Percentiles rank a stretch among this genome's conserved stretches.
phyloP scores from a whole-genome alignment of 2,888 invertebrate genomes.

The Pristionchus arcanus region DNA sequence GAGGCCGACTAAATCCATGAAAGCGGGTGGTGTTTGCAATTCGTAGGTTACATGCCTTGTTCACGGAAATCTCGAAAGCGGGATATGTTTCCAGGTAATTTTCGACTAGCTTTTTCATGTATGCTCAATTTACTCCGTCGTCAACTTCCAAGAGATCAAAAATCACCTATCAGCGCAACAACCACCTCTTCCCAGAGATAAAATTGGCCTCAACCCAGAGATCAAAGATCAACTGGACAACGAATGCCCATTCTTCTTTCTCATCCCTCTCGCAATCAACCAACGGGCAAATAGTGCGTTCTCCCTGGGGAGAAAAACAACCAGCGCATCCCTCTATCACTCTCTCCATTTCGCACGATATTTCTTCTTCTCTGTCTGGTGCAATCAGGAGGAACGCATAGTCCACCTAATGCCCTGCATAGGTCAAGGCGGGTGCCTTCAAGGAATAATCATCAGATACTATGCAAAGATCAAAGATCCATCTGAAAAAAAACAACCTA shows the following conservation, averaged over 20 bases:
- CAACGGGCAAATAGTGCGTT: slow-evolving; percentile 16
- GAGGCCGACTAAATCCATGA: no score
- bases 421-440: neutral
- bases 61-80: no score
- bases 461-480: slow-evolving; percentile 38
- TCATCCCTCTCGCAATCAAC: neutral
- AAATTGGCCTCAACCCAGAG: no score
- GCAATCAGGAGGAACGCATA: neutral
- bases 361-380: neutral
- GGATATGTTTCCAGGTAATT: no score
- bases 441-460: neutral
- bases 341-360: neutral
- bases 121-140: no score
- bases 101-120: no score
- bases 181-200: no score
- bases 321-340: neutral
- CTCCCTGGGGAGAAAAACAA: slow-evolving; percentile 28
- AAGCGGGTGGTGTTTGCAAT: no score
- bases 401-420: neutral
- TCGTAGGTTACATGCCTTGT: no score
- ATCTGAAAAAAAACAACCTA: neutral
- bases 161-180: neutral
- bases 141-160: no score
- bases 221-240: neutral
- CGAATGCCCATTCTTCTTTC: neutral